Evolutionary conservation across 2,797 vertebrate species (phyloP).

Genomic region (Anas bahamensis): DNA sequence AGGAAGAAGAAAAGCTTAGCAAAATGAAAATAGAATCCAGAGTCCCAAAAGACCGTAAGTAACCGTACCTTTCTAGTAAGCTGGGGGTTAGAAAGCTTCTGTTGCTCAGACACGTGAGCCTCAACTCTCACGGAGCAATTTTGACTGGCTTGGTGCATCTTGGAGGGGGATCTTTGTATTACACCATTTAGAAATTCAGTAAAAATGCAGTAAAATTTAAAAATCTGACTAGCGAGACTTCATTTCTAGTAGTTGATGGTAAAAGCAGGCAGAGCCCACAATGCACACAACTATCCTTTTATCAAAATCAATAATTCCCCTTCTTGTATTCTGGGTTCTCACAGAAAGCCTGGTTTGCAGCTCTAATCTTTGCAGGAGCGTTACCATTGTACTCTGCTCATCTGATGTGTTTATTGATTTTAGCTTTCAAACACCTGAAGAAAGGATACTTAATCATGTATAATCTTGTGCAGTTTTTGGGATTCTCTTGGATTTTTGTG

Average conservation of each 20-base stretch:
- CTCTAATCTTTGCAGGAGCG: background rate
- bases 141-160: background rate
- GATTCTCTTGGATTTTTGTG: constrained; percentile 97
- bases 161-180: background rate
- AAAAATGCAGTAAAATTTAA: background rate
- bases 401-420: background rate
- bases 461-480: constrained; percentile 96
- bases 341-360: background rate
- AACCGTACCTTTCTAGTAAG: background rate
- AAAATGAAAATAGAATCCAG: constrained; percentile 85
- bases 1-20: constrained; percentile 91
- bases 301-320: background rate
- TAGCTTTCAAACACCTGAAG: constrained; percentile 86
- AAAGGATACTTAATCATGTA: constrained; percentile 91
- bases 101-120: fast-evolving
- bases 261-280: background rate
- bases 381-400: background rate
- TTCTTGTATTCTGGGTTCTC: background rate
- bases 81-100: background rate
- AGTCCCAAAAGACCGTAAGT: constrained; percentile 88
- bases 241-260: background rate
- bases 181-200: background rate
- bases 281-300: background rate
- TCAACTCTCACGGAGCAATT: background rate
- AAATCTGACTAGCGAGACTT: background rate